These are phyloP conservation scores for Passer montanus DNA, from an alignment of 2,113 vertebrate species.

Conservation along the genomic window DNA sequence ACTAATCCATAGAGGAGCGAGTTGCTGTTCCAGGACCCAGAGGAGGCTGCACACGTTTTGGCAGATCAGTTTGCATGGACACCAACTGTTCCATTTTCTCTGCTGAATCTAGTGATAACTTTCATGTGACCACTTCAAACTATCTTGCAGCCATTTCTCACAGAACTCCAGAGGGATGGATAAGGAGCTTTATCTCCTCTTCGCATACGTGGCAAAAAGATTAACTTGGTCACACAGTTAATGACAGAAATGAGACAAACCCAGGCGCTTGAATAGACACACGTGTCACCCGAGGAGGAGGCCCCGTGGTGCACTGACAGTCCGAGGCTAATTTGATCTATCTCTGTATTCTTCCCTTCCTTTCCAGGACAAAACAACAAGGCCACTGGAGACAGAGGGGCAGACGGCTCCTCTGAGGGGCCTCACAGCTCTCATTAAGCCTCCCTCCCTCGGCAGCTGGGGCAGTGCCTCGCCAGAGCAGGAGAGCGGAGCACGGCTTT, in stretches of 20 bases:
- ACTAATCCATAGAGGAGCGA: rapidly evolving
- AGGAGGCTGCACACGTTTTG: not conserved
- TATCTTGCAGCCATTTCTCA: not conserved
- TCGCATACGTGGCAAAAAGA: not conserved
- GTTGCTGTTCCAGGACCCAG: not conserved
- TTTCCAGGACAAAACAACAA: not conserved
- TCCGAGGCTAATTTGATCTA: not conserved
- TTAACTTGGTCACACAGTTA: not conserved
- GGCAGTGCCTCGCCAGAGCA: not conserved
- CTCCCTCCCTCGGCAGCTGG: not conserved
- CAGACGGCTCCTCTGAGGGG: not conserved
- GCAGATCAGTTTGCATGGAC: rapidly evolving
- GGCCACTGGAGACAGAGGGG: not conserved
- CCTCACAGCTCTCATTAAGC: not conserved
- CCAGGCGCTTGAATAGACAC: not conserved
- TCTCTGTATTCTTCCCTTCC: not conserved
- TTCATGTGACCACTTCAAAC: not conserved
- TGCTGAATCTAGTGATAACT: not conserved
- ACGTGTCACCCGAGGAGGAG: rapidly evolving
- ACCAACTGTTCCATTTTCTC: rapidly evolving
- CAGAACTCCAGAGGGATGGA: not conserved
- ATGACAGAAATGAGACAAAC: not conserved
- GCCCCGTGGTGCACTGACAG: not conserved
- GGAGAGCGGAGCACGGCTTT: not conserved
- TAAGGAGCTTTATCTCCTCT: conserved; percentile 26